Conservation (phyloP, 2,888 invertebrate genomes). For the Aquatica leii region DNA sequence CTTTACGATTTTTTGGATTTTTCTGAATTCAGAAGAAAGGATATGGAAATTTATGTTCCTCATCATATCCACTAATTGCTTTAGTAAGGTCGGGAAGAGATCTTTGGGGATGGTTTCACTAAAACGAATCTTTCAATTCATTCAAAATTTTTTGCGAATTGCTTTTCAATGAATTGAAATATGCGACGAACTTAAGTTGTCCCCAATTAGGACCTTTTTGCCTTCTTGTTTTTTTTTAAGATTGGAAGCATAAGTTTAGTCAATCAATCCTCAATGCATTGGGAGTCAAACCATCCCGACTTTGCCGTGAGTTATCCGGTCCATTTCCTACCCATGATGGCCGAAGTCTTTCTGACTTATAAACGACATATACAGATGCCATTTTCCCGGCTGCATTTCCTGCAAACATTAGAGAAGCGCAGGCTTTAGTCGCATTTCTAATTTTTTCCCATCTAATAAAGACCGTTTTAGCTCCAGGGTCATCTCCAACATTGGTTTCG, state of each 20-base stretch:
- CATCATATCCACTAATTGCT: too few relatives aligned
- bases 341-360: conserved; percentile 50
- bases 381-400: conserved; percentile 46
- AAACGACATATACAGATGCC: conserved; percentile 47
- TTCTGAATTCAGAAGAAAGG: too few relatives aligned
- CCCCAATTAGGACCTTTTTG: conserved; percentile 36
- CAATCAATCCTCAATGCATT: conserved; percentile 44
- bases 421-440: too few relatives aligned
- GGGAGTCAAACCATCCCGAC: conserved; percentile 43
- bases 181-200: conserved; percentile 22
- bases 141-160: neutral
- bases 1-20: too few relatives aligned
- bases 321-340: conserved; percentile 50
- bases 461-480: too few relatives aligned
- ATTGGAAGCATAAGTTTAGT: conserved; percentile 34
- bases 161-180: neutral
- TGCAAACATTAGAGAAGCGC: conserved; percentile 47
- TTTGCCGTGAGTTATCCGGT: conserved; percentile 43
- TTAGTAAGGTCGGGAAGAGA: too few relatives aligned
- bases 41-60: too few relatives aligned
- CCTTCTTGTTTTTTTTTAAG: conserved; percentile 33
- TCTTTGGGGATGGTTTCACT: too few relatives aligned
- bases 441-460: too few relatives aligned
- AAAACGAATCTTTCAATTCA: neutral
- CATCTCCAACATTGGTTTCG: too few relatives aligned